Conservation (phyloP, 2,797 vertebrate species). For the Enteromius mattozi region DNA sequence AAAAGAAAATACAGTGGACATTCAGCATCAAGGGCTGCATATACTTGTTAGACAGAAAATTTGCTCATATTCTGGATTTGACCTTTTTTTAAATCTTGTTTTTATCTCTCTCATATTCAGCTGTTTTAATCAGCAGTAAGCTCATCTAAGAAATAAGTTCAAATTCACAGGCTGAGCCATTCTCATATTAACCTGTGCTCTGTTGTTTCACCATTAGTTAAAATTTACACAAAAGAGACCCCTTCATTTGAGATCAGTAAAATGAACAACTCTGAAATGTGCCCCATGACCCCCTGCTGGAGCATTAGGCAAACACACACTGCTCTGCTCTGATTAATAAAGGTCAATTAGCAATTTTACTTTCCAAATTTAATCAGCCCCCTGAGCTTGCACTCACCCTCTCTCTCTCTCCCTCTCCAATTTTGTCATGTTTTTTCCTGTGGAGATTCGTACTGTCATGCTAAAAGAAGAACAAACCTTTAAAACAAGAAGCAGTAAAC, state of each 20-base stretch:
- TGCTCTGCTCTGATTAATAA: constrained; percentile 80
- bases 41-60: background rate
- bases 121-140: constrained; percentile 4
- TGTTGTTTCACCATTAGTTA: constrained; percentile 69
- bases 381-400: constrained; percentile 65
- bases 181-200: constrained; percentile 55
- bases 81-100: background rate
- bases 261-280: constrained; percentile 35
- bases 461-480: constrained; percentile 53
- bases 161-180: background rate
- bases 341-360: constrained; percentile 86
- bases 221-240: constrained; percentile 77
- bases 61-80: background rate
- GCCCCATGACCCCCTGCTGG: constrained; percentile 34
- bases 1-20: background rate
- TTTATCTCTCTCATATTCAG: background rate
- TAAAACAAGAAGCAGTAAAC: constrained; percentile 55
- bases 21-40: background rate
- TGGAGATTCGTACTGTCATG: constrained; percentile 47
- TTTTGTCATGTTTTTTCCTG: constrained; percentile 48
- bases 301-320: constrained; percentile 43
- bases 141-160: constrained; percentile 1
- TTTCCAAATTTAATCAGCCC: constrained; percentile 85
- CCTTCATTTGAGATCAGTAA: constrained; percentile 64
- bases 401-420: constrained; percentile 30